phyloP scores from a whole-genome alignment of 2,113 vertebrate species.

The Argyrosomus japonicus region DNA sequence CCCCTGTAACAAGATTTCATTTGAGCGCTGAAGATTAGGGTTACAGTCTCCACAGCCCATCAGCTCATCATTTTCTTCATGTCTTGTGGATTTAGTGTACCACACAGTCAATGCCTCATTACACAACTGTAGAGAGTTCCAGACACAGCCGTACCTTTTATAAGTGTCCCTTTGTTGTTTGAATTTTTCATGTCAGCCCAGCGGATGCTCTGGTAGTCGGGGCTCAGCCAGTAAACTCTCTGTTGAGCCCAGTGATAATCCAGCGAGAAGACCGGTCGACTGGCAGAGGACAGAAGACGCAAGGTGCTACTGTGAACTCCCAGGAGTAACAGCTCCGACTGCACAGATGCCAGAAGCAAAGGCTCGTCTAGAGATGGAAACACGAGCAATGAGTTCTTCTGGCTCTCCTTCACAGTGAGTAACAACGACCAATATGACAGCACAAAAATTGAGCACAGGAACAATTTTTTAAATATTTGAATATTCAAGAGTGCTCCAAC shows the following conservation, averaged over 20 bases:
- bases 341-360: constrained; percentile 86
- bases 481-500: neutral
- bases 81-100: too few species aligned
- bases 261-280: constrained; percentile 85
- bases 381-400: neutral
- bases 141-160: constrained; percentile 86
- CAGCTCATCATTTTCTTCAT: neutral
- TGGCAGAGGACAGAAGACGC: constrained; percentile 81
- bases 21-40: neutral
- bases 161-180: constrained; percentile 84
- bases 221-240: constrained; percentile 91
- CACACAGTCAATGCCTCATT: neutral
- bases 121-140: neutral
- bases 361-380: constrained; percentile 85
- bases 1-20: constrained; percentile 79
- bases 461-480: neutral
- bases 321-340: constrained; percentile 86
- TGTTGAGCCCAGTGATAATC: constrained; percentile 88
- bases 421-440: neutral
- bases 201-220: constrained; percentile 89
- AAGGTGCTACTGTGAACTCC: constrained; percentile 85
- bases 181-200: constrained; percentile 84
- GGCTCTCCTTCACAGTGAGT: neutral
- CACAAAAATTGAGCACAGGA: neutral
- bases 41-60: neutral